phyloP scores from a whole-genome alignment of 2,113 vertebrate species.

The Macaca nemestrina region DNA sequence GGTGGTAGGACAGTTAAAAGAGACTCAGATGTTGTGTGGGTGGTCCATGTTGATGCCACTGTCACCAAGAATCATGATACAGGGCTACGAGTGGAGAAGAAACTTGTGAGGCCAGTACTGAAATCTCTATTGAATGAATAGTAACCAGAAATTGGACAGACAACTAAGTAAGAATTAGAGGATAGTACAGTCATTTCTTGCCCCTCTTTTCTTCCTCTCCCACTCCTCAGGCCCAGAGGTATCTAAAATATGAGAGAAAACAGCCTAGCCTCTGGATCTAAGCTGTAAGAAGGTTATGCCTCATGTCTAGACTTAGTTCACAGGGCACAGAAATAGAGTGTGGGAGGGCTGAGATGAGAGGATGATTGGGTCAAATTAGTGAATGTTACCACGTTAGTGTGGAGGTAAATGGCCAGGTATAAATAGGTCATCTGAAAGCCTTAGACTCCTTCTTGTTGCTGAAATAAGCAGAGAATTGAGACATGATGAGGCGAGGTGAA shows the following conservation, averaged over 20 bases:
- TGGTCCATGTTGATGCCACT: background rate
- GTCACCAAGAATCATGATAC: fast-evolving
- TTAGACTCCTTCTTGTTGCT: background rate
- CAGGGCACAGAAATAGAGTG: background rate
- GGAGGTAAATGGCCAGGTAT: background rate
- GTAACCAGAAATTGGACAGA: background rate
- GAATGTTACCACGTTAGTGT: background rate
- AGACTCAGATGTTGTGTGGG: background rate
- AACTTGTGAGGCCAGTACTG: background rate
- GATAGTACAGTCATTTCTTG: background rate
- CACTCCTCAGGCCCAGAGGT: background rate
- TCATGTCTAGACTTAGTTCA: background rate
- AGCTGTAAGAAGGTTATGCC: background rate
- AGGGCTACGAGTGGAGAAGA: background rate
- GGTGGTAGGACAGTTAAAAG: background rate
- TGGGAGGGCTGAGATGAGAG: background rate
- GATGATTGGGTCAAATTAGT: background rate
- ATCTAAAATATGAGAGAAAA: background rate
- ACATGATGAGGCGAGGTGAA: background rate
- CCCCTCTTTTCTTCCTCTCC: fast-evolving
- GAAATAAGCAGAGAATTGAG: background rate
- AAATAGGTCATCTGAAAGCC: background rate
- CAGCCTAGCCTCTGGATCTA: background rate
- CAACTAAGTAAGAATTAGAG: background rate
- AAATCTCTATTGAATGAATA: background rate